Conservation (phyloP, 1,140 invertebrate species). For the Subanguina moxae region DNA sequence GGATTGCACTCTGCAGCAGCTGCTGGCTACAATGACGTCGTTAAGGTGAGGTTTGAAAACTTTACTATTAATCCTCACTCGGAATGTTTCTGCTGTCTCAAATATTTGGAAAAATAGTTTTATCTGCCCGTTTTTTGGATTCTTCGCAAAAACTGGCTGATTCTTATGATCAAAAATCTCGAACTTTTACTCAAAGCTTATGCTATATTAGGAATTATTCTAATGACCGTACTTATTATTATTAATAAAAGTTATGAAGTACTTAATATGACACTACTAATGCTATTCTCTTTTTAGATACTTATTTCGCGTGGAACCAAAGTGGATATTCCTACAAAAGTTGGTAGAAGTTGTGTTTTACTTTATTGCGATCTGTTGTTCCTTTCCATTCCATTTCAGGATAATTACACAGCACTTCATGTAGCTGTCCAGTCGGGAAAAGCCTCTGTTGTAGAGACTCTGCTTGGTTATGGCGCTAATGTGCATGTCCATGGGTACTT, state of each 20-base stretch:
- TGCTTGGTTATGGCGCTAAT: conserved; percentile 90
- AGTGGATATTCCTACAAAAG: conserved; percentile 87
- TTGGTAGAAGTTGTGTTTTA: not conserved
- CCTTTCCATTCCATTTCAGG: conserved; percentile 65
- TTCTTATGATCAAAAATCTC: too few relatives aligned
- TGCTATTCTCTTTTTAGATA: too few relatives aligned
- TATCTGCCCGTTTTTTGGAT: too few relatives aligned
- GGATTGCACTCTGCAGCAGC: conserved; percentile 63
- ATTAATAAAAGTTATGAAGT: too few relatives aligned
- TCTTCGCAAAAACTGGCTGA: too few relatives aligned
- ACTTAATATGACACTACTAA: too few relatives aligned
- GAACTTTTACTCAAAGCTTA: too few relatives aligned
- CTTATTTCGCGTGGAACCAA: conserved; percentile 89
- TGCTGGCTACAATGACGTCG: conserved; percentile 87
- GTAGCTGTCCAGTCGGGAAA: conserved; percentile 94
- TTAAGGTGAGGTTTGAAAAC: conserved; percentile 66
- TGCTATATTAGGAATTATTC: too few relatives aligned
- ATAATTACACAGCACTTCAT: conserved; percentile 95
- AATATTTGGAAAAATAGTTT: too few relatives aligned
- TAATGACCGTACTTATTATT: too few relatives aligned
- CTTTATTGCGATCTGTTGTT: not conserved
- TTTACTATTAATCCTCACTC: too few relatives aligned
- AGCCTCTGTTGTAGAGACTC: conserved; percentile 87
- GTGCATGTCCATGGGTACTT: conserved; percentile 77
- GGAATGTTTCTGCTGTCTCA: too few relatives aligned